phyloP scores from a whole-genome alignment of 2,113 vertebrate species.

The Centropristis striata region DNA sequence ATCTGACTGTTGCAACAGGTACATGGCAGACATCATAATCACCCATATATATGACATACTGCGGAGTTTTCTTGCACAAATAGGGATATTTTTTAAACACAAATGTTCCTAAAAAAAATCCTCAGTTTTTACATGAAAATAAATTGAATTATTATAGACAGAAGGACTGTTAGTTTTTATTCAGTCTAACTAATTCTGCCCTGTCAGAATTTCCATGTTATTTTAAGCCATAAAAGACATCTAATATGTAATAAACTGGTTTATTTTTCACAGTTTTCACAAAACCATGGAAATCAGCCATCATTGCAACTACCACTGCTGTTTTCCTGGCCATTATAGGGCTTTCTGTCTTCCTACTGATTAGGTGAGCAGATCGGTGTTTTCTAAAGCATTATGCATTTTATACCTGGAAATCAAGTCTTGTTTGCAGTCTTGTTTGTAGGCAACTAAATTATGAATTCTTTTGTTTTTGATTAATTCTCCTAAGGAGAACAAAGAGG shows the following conservation, averaged over 20 bases:
- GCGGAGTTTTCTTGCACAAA: not conserved
- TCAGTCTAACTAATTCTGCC: not conserved
- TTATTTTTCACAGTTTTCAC: not conserved
- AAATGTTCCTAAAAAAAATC: too few species aligned
- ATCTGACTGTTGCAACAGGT: too few species aligned
- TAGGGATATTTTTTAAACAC: not conserved
- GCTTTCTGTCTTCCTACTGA: not conserved
- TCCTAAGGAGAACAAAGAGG: slow-evolving; percentile 19
- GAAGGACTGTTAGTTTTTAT: not conserved
- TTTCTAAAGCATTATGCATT: not conserved
- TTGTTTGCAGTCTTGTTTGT: not conserved
- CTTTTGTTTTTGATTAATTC: not conserved
- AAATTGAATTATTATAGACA: not conserved
- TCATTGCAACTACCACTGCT: not conserved
- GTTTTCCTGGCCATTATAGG: not conserved
- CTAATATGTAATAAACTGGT: too few species aligned
- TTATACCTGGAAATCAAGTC: not conserved
- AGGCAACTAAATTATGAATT: not conserved
- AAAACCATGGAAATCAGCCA: not conserved
- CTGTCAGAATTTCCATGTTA: too few species aligned
- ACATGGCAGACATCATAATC: not conserved
- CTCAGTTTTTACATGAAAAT: not conserved
- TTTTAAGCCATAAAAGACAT: too few species aligned
- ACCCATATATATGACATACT: not conserved
- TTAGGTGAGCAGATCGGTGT: not conserved